These are phyloP conservation scores for Gymnodraco acuticeps DNA, from an alignment of 2,797 vertebrate species.

Conservation along the genomic window DNA sequence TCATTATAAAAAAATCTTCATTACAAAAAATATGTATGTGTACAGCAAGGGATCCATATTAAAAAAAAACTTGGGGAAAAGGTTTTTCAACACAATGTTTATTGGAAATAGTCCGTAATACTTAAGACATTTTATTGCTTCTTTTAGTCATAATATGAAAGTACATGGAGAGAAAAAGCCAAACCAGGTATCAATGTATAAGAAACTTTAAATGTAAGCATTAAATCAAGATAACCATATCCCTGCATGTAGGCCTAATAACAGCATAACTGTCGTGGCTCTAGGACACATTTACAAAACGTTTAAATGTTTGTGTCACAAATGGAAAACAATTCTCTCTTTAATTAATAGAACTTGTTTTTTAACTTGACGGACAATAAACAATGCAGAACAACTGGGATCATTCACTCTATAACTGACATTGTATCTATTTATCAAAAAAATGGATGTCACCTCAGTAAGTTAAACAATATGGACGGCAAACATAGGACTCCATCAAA, in stretches of 20 bases:
- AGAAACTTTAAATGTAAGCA: not conserved
- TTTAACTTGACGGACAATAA: not conserved
- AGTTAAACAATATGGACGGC: conserved; percentile 20
- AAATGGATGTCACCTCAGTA: not conserved
- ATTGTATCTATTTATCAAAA: not conserved
- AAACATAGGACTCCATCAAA: conserved; percentile 10
- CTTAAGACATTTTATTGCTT: not conserved
- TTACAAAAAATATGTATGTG: not conserved
- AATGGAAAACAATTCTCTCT: not conserved
- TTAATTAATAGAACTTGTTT: conserved; percentile 2
- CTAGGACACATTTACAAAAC: not conserved
- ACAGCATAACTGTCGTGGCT: not conserved
- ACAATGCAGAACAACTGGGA: not conserved
- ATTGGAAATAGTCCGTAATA: conserved; percentile 3
- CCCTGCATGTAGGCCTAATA: not conserved
- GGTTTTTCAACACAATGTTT: not conserved
- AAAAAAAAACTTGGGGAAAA: fast-evolving
- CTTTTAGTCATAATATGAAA: not conserved
- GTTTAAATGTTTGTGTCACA: not conserved
- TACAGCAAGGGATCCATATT: not conserved
- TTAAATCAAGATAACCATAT: not conserved
- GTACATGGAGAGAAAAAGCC: not conserved
- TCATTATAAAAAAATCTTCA: not conserved
- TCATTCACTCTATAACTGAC: not conserved
- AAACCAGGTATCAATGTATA: not conserved